Conservation (phyloP, 2,113 vertebrate genomes). For the Rhinopomastus cyanomelas region DNA sequence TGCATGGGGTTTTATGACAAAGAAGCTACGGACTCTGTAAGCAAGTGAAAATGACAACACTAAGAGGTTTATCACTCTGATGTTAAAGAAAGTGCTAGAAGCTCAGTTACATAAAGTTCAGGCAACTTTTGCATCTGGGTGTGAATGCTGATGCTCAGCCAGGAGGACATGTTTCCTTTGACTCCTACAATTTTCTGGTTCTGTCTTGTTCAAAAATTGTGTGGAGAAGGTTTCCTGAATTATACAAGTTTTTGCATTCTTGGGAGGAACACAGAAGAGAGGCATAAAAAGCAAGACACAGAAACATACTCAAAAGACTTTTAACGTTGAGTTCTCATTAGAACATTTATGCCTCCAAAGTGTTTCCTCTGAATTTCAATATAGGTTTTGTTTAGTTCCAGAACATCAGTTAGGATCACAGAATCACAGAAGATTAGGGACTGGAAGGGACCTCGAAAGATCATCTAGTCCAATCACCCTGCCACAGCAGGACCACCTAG, state of each 20-base stretch:
- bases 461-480: too few species aligned
- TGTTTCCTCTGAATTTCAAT: neutral
- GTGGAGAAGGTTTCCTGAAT: neutral
- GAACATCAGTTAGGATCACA: neutral
- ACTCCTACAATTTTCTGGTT: neutral
- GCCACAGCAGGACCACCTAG: too few species aligned
- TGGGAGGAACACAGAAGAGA: neutral
- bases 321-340: neutral
- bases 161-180: neutral
- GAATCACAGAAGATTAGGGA: too few species aligned
- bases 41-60: neutral
- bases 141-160: neutral
- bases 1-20: rapidly evolving
- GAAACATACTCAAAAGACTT: neutral
- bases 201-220: neutral
- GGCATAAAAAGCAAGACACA: neutral
- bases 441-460: too few species aligned
- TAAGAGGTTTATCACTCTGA: neutral
- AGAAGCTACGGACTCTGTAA: neutral
- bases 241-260: neutral
- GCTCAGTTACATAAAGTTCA: neutral
- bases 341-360: neutral
- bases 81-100: neutral
- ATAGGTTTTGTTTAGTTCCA: neutral
- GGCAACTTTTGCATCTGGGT: neutral